phyloP scores from a whole-genome alignment of 53 echinoderm and acorn worm species.

The Hippasteria phrygiana region DNA sequence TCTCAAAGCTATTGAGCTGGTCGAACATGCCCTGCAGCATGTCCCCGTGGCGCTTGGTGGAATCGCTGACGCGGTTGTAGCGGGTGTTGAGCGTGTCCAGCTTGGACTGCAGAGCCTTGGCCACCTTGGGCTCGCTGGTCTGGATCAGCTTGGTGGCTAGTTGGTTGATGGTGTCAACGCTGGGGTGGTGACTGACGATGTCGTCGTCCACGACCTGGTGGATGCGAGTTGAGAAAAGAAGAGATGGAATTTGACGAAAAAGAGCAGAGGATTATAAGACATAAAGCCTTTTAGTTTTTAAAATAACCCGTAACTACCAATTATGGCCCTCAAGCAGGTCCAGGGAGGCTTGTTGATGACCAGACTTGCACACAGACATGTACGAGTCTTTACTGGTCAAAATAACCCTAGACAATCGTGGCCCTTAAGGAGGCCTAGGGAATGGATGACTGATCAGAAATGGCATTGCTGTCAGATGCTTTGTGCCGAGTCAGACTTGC shows the following conservation, averaged over 20 bases:
- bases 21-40: constrained; percentile 83
- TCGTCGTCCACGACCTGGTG: constrained; percentile 87
- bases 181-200: constrained; percentile 85
- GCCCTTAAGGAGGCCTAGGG: no score
- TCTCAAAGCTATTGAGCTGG: constrained; percentile 84
- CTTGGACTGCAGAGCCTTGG: constrained; percentile 85
- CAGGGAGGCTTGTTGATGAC: no score
- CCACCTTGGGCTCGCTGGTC: constrained; percentile 86
- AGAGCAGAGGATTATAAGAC: no score
- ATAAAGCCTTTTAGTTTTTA: no score
- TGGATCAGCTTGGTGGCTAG: constrained; percentile 79
- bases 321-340: no score
- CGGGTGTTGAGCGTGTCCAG: constrained; percentile 85
- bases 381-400: no score
- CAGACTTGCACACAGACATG: no score
- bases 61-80: constrained; percentile 73
- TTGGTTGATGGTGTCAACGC: constrained; percentile 78
- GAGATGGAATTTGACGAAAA: neutral
- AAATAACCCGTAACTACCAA: no score
- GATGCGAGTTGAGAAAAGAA: neutral
- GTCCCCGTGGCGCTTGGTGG: constrained; percentile 78
- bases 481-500: no score
- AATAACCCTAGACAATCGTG: no score
- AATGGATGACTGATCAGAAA: no score
- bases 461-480: no score